These are phyloP conservation scores for Mesoclemmys tuberculata DNA, from an alignment of 2,113 vertebrate species.

Conservation along the genomic window DNA sequence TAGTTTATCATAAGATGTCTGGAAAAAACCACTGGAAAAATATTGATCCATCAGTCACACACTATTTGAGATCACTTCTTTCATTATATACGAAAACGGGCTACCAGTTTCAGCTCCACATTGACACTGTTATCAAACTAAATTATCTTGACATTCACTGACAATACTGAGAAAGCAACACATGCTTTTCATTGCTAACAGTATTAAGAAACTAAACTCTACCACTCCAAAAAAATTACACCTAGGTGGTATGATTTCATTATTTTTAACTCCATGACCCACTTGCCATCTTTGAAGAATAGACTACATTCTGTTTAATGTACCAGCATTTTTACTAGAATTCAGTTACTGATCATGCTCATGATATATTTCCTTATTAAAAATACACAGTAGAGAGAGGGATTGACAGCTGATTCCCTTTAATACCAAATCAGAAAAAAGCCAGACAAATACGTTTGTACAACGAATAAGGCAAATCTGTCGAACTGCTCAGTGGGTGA, in stretches of 20 bases:
- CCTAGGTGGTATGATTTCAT: background rate
- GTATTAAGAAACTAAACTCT: background rate
- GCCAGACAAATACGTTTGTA: constrained; percentile 30
- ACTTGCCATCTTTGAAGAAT: background rate
- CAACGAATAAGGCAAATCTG: constrained; percentile 42
- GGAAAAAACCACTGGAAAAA: constrained; percentile 19
- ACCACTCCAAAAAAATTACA: background rate
- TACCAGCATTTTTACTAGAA: background rate
- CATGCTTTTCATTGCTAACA: background rate
- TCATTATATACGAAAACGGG: constrained; percentile 26
- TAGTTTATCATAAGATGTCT: constrained; percentile 28
- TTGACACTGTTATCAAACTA: background rate
- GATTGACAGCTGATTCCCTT: constrained; percentile 32
- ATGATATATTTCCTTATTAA: constrained; percentile 27
- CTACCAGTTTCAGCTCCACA: background rate
- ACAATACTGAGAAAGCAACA: background rate
- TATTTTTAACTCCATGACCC: background rate
- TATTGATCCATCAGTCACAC: constrained; percentile 27
- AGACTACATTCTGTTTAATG: background rate
- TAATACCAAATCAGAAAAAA: constrained; percentile 22
- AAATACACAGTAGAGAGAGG: constrained; percentile 20
- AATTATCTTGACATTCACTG: constrained; percentile 11
- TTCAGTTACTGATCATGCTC: constrained; percentile 37
- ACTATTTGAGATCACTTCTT: constrained; percentile 5
- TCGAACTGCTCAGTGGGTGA: constrained; percentile 55